Base-by-base conservation (phyloP, 2,113 vertebrate species). In the Caranx ignobilis region DNA sequence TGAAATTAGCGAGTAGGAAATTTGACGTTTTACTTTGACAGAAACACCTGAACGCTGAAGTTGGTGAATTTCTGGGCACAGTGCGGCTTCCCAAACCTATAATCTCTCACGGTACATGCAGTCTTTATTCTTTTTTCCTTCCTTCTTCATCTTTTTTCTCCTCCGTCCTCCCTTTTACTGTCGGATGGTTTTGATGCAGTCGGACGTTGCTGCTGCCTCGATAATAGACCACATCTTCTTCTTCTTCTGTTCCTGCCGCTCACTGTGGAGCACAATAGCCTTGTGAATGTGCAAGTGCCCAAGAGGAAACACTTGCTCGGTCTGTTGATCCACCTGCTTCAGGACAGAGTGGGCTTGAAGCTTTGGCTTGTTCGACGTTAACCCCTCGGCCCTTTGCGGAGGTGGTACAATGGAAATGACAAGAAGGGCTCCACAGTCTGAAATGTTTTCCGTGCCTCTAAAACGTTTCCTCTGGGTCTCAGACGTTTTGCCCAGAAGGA, bases 321-420 rank as follows among this genome's bases (percentile, higher is more conserved):
- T 54, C 71, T 89, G 84, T 85, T 82, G 82, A 80, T 63, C 60
- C 88, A 87, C 80, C 88, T 85, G 69, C 75, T 82, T 52, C 43
- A 55, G 75, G n/a, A 76, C 70, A 52, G 69, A 76, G 83, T 80
- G 60, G 72, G 72, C 71, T 83, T 64, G 54, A 55, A 78, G 66
- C 50, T 73, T 62, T 56, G 79, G 57, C 60, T 71, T 52, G 47
- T 71, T 77, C 59, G 41, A 61, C 26, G 0, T 69, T 71, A 31
- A 82, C 77, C 73, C 60, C 26, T 60, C 52, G 61, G 26, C 26
- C 66, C 52, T 48, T 75, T 75, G 80, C 71, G 86, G 84, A 88
- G 86, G 86, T 75, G 77, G 68, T 65, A 65, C 50, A 41, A 11
- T 63, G 11, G 61, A 57, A 79, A 75, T 47, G 64, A 82, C 21